phyloP scores from a whole-genome alignment of 2,797 vertebrate species.

The Dipus sagitta region DNA sequence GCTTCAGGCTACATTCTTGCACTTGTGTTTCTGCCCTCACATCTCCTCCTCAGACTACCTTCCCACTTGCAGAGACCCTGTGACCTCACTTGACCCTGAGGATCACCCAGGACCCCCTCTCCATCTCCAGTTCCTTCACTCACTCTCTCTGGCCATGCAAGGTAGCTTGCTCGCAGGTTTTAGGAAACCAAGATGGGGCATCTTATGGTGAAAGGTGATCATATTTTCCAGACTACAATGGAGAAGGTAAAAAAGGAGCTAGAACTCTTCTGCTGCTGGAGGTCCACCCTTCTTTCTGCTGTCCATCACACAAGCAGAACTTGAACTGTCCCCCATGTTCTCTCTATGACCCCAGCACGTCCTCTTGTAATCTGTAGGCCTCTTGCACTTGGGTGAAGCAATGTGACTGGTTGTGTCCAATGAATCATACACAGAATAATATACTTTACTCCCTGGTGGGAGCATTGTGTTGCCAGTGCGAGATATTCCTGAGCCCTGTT shows the following conservation, averaged over 20 bases:
- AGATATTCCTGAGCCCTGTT: background rate
- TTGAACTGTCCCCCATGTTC: accelerated
- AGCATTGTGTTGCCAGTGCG: accelerated
- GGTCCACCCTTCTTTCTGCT: too few relatives aligned
- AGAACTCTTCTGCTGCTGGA: accelerated
- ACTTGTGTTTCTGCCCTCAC: accelerated
- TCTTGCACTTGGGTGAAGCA: background rate
- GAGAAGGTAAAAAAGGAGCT: background rate
- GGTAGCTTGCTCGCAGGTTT: background rate
- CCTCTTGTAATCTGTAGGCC: background rate
- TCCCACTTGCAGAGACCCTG: background rate
- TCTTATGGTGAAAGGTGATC: too few relatives aligned
- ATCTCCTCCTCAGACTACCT: background rate
- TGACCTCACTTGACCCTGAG: accelerated
- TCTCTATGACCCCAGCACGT: accelerated
- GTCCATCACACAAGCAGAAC: background rate
- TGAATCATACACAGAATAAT: background rate
- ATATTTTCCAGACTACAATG: background rate
- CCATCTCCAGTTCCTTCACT: background rate
- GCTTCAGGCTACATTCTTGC: accelerated
- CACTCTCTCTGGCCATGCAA: background rate
- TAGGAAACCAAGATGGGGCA: background rate
- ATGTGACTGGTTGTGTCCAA: background rate
- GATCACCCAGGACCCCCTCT: too few relatives aligned
- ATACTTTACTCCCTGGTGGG: accelerated